Percentiles rank a stretch among this genome's conserved stretches.
phyloP scores from a whole-genome alignment of 92 coral and sea anemone genomes.

The Bergia sp. region DNA sequence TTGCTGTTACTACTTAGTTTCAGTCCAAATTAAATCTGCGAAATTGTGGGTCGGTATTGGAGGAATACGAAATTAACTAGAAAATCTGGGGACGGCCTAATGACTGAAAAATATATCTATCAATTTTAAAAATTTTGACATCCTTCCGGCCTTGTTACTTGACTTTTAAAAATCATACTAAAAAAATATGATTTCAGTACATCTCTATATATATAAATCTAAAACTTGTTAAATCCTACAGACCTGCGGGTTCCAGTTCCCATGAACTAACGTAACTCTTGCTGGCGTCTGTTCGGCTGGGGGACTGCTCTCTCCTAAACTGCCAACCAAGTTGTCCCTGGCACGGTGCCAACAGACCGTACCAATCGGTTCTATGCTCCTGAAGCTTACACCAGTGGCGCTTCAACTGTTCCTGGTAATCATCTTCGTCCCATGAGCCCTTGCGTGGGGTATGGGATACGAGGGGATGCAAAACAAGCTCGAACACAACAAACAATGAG shows the following conservation, averaged over 20 bases:
- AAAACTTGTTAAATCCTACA: neutral
- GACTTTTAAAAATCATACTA: too few species aligned
- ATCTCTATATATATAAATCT: too few species aligned
- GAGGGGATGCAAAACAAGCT: neutral
- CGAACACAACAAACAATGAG: neutral
- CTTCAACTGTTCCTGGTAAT: neutral
- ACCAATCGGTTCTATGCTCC: constrained; percentile 34
- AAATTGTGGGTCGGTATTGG: too few species aligned
- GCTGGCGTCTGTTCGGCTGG: constrained; percentile 4
- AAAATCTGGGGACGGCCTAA: too few species aligned
- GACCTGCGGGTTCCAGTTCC: constrained; percentile 28
- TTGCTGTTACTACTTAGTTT: too few species aligned
- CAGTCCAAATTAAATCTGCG: too few species aligned
- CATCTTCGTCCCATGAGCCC: neutral
- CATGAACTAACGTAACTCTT: constrained; percentile 16
- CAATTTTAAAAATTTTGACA: too few species aligned
- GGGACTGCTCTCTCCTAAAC: neutral
- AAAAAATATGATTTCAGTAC: too few species aligned
- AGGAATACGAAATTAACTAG: too few species aligned
- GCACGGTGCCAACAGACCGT: constrained; percentile 16
- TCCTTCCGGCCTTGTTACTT: too few species aligned
- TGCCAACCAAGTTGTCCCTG: constrained; percentile 18
- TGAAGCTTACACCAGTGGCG: constrained; percentile 34
- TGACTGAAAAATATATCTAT: too few species aligned
- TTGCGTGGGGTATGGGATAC: neutral